Conservation (phyloP, 2,797 vertebrate species). For the Glossophaga mutica region DNA sequence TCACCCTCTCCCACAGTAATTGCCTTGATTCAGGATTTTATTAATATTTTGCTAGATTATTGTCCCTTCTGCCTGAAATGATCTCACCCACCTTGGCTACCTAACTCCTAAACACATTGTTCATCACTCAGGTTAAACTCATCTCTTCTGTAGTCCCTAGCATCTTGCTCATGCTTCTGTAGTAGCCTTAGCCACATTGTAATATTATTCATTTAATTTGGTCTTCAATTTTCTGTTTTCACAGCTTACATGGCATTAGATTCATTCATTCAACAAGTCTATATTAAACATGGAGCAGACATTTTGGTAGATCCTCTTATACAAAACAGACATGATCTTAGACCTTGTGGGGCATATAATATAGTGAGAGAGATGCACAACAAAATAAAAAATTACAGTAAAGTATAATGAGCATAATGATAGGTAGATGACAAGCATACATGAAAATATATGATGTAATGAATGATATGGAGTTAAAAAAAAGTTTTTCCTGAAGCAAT, state of each 20-base stretch:
- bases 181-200: neutral
- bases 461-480: constrained; percentile 20
- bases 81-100: neutral
- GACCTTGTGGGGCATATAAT: neutral
- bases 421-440: neutral
- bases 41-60: neutral
- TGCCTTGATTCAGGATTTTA: neutral
- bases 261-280: neutral
- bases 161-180: neutral
- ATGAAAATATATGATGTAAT: constrained; percentile 5
- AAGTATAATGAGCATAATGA: constrained; percentile 29
- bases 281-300: neutral
- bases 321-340: constrained; percentile 22
- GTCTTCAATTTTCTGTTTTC: neutral
- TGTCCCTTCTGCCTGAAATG: neutral
- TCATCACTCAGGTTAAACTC: neutral
- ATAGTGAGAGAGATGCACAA: neutral
- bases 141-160: neutral
- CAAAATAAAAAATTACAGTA: constrained; percentile 44
- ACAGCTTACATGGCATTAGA: neutral
- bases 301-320: neutral
- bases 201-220: neutral
- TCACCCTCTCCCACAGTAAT: neutral
- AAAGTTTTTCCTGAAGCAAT: constrained; percentile 10
- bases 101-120: neutral